Evolutionary conservation across 2,797 vertebrate species (phyloP).

Genomic region (Darevskia nairensis): DNA sequence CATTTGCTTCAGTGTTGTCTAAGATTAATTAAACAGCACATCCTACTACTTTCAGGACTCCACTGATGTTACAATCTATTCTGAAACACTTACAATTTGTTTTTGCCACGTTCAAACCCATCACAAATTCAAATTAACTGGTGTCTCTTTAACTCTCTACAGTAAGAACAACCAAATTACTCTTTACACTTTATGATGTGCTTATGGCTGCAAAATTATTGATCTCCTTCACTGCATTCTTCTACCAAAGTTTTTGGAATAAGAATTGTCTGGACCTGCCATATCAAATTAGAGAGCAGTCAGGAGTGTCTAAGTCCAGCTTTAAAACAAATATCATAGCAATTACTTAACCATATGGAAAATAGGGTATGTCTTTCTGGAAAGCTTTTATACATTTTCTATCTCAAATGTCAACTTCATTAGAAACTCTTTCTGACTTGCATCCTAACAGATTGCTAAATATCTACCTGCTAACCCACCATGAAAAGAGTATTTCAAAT

Average conservation of each 20-base stretch:
- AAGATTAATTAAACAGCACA: constrained; percentile 56
- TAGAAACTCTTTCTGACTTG: constrained; percentile 76
- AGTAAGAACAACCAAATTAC: constrained; percentile 65
- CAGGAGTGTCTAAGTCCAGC: constrained; percentile 79
- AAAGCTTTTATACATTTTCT: constrained; percentile 76
- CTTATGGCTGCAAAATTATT: constrained; percentile 76
- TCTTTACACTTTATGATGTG: constrained; percentile 73
- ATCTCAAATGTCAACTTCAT: constrained; percentile 78
- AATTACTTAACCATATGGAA: constrained; percentile 81
- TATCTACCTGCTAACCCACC: constrained; percentile 72
- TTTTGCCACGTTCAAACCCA: constrained; percentile 60
- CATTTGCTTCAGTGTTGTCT: constrained; percentile 21
- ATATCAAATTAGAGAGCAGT: constrained; percentile 81
- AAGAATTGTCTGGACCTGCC: constrained; percentile 74
- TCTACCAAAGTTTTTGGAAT: constrained; percentile 76
- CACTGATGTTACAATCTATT: constrained; percentile 64
- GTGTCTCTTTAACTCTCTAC: constrained; percentile 49
- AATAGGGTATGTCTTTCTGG: constrained; percentile 76
- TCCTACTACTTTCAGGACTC: constrained; percentile 50
- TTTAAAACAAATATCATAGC: constrained; percentile 83
- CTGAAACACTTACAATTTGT: constrained; percentile 58
- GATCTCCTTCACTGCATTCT: constrained; percentile 78
- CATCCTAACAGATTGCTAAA: constrained; percentile 73
- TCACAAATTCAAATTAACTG: constrained; percentile 67
- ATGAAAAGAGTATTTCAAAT: constrained; percentile 70